phyloP scores from a whole-genome alignment of 2,113 vertebrate genomes.

The Melozone crissalis region DNA sequence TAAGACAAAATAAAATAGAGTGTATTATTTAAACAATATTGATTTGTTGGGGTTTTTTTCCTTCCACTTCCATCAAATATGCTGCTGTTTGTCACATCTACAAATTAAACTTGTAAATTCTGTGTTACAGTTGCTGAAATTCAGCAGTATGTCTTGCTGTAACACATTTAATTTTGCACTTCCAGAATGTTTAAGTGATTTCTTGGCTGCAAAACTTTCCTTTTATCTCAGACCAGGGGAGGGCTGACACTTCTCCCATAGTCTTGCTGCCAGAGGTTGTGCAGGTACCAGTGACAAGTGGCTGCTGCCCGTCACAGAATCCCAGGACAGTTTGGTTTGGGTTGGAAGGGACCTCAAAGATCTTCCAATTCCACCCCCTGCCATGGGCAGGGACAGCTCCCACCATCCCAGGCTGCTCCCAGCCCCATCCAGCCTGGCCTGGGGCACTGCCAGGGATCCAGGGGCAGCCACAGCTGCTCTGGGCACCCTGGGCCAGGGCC shows the following conservation, averaged over 20 bases:
- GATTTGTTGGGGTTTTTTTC: conserved; percentile 10
- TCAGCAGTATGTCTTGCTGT: not conserved
- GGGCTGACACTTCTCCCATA: not conserved
- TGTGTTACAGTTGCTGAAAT: not conserved
- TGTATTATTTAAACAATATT: conserved; percentile 91
- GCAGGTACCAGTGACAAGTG: not conserved
- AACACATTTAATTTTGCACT: not conserved
- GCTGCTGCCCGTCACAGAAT: not conserved
- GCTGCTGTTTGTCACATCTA: not conserved
- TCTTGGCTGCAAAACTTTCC: not conserved
- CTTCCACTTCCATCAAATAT: not conserved
- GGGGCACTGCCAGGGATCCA: too few species aligned
- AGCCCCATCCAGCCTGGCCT: too few species aligned
- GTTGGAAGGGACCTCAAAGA: not conserved
- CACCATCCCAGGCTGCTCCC: too few species aligned
- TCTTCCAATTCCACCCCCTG: accelerated
- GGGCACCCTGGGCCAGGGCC: too few species aligned
- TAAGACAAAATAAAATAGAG: conserved; percentile 91
- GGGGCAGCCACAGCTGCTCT: too few species aligned
- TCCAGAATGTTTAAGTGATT: not conserved
- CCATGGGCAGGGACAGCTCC: too few species aligned
- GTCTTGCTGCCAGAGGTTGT: accelerated
- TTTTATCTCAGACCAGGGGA: not conserved
- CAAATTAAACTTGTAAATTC: not conserved
- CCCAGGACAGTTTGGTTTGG: not conserved